These are phyloP conservation scores for Andrena haemorrhoa DNA, from an alignment of 2,888 invertebrate species.

Conservation along the genomic window DNA sequence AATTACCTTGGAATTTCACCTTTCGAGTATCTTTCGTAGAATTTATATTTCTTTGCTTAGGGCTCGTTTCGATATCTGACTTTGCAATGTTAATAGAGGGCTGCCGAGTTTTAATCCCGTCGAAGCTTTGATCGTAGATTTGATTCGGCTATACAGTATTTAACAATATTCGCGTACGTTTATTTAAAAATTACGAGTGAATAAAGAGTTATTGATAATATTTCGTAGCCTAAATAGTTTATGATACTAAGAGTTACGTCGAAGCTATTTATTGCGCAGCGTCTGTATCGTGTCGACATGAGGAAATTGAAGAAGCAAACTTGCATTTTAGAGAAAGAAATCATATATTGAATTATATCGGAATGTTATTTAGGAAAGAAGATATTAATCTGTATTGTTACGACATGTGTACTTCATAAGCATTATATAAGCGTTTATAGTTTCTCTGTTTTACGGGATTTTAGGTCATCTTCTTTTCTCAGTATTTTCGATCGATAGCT, in stretches of 20 bases:
- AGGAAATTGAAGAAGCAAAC: background rate
- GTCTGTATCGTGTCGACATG: slow-evolving; percentile 33
- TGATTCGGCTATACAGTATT: slow-evolving; percentile 25
- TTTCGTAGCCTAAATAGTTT: slow-evolving; percentile 51
- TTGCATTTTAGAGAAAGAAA: background rate
- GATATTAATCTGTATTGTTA: slow-evolving; percentile 50
- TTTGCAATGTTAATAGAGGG: background rate
- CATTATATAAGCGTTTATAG: background rate
- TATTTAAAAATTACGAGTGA: slow-evolving; percentile 25
- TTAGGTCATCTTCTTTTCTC: slow-evolving; percentile 15
- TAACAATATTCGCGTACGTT: slow-evolving; percentile 20
- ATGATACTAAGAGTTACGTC: slow-evolving; percentile 35
- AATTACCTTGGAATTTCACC: background rate
- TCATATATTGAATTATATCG: slow-evolving; percentile 43
- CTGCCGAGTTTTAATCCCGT: background rate
- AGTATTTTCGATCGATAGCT: slow-evolving; percentile 21
- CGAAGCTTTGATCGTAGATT: background rate
- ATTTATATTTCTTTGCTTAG: background rate
- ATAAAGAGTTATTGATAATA: slow-evolving; percentile 44
- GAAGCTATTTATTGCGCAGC: slow-evolving; percentile 53
- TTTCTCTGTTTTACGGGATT: background rate
- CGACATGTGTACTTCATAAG: slow-evolving; percentile 12
- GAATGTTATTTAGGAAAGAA: slow-evolving; percentile 49
- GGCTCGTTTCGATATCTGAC: background rate
- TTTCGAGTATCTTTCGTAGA: background rate